Conservation (phyloP, 1,140 invertebrate species). For the Anastrepha ludens region DNA sequence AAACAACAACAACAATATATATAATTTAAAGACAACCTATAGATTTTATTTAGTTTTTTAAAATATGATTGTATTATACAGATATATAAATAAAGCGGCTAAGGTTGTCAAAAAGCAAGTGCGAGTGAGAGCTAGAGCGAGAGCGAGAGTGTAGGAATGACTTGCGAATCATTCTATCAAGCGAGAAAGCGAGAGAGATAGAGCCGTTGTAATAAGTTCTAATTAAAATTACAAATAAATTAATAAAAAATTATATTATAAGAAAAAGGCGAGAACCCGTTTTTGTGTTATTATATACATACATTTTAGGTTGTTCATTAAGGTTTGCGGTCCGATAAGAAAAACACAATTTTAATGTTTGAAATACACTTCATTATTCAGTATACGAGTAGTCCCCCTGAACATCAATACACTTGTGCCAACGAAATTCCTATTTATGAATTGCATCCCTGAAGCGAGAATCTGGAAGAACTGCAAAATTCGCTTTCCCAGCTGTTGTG, state of each 20-base stretch:
- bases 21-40: neutral
- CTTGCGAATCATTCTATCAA: too few relatives aligned
- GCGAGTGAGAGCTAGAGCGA: neutral
- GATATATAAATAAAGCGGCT: neutral
- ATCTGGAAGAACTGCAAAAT: too few relatives aligned
- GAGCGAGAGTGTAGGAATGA: neutral
- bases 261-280: neutral
- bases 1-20: neutral
- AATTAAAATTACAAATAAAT: constrained; percentile 32
- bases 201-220: constrained; percentile 40
- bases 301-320: too few relatives aligned
- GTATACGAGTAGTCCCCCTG: too few relatives aligned
- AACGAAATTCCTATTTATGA: too few relatives aligned
- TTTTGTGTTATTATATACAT: too few relatives aligned
- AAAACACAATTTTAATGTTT: too few relatives aligned
- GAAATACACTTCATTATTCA: too few relatives aligned
- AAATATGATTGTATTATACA: constrained; percentile 16
- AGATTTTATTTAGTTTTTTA: constrained; percentile 8
- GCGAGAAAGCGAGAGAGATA: neutral
- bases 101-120: neutral
- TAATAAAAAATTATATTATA: constrained; percentile 49
- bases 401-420: too few relatives aligned
- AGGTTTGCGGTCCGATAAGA: too few relatives aligned
- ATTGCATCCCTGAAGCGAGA: too few relatives aligned
- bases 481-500: too few relatives aligned